phyloP scores from a whole-genome alignment of 2,888 invertebrate genomes.

The Lymantria monacha region DNA sequence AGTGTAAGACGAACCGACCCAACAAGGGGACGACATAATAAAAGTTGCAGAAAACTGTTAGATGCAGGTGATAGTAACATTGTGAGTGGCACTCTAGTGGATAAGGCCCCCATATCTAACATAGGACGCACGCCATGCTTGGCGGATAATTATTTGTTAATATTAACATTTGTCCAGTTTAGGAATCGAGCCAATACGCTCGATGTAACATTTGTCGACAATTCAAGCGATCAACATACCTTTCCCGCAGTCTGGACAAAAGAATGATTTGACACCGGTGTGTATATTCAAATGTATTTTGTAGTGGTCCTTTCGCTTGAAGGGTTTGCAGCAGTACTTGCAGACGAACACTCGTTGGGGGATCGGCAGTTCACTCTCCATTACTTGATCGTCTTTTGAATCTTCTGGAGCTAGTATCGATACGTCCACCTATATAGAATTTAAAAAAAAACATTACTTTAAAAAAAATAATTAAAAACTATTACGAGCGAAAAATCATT shows the following conservation, averaged over 20 bases:
- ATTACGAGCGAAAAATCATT: too few relatives aligned
- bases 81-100: too few relatives aligned
- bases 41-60: too few relatives aligned
- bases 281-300: constrained; percentile 74
- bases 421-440: constrained; percentile 33
- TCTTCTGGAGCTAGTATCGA: constrained; percentile 31
- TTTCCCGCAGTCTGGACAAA: constrained; percentile 71
- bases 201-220: too few relatives aligned
- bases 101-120: too few relatives aligned
- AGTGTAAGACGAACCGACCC: too few relatives aligned
- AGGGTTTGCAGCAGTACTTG: constrained; percentile 69
- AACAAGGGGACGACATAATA: too few relatives aligned
- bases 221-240: constrained; percentile 36
- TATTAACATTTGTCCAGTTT: too few relatives aligned
- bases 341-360: constrained; percentile 71
- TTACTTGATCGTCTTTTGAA: constrained; percentile 17
- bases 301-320: constrained; percentile 75
- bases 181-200: too few relatives aligned
- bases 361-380: constrained; percentile 38
- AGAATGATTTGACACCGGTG: constrained; percentile 70
- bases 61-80: too few relatives aligned
- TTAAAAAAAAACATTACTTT: not conserved
- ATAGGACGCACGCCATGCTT: too few relatives aligned
- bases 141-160: too few relatives aligned
- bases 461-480: not conserved